phyloP scores from a whole-genome alignment of 2,797 vertebrate genomes.

The Echeneis naucrates region DNA sequence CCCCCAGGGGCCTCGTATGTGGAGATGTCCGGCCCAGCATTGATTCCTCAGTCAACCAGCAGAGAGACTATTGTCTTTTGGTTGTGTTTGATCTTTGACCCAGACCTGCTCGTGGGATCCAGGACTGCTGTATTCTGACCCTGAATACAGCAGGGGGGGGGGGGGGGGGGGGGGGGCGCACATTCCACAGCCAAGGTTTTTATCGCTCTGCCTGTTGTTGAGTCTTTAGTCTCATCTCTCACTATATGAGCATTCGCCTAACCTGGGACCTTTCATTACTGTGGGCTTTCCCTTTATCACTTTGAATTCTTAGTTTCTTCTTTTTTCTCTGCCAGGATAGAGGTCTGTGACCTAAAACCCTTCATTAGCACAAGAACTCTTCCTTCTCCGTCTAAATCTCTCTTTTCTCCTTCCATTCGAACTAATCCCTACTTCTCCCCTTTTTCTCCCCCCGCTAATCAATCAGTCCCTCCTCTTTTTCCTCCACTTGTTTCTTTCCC shows the following conservation, averaged over 20 bases:
- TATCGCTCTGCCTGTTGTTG: slow-evolving; percentile 16
- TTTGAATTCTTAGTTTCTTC: slow-evolving; percentile 14
- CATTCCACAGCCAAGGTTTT: slow-evolving; percentile 56
- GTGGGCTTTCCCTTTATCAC: neutral
- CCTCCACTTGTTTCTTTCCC: slow-evolving; percentile 23
- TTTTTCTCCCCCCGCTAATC: slow-evolving; percentile 25
- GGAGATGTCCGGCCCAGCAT: neutral
- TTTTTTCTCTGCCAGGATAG: neutral
- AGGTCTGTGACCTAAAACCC: slow-evolving; percentile 24
- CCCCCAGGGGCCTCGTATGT: neutral
- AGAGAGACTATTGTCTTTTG: slow-evolving; percentile 15
- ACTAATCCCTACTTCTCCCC: slow-evolving; percentile 27
- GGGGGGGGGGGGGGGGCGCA: neutral
- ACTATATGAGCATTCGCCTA: slow-evolving; percentile 22
- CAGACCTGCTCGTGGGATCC: slow-evolving; percentile 18
- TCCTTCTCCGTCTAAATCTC: slow-evolving; percentile 12
- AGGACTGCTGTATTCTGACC: slow-evolving; percentile 28
- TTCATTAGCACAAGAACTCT: slow-evolving; percentile 19
- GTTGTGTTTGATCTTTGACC: slow-evolving; percentile 59
- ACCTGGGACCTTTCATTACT: slow-evolving; percentile 29
- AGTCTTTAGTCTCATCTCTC: slow-evolving; percentile 24
- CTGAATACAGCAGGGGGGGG: slow-evolving; percentile 29
- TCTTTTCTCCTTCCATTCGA: slow-evolving; percentile 23
- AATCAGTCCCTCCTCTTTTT: slow-evolving; percentile 29
- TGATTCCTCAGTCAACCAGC: slow-evolving; percentile 18